A percentile compares a stretch with the other conserved stretches of the same genome.
Conservation (phyloP, 2,113 vertebrate genomes). For the Gobiocypris rarus region DNA sequence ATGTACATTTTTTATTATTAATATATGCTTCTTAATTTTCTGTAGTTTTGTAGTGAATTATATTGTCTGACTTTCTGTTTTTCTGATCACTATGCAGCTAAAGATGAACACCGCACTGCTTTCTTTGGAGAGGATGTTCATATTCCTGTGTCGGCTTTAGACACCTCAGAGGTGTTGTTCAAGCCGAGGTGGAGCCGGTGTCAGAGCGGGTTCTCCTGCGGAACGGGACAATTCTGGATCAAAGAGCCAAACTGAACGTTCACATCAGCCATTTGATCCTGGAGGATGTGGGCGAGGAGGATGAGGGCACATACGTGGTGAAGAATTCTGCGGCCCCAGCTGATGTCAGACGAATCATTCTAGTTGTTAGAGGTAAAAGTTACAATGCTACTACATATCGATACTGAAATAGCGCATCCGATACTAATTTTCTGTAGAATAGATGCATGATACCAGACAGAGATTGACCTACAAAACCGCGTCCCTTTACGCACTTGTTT, state of each 20-base stretch:
- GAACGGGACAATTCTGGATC: constrained; percentile 47
- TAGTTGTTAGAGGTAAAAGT: constrained; percentile 68
- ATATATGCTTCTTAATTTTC: not conserved
- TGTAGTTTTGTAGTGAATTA: not conserved
- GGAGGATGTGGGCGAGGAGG: constrained; percentile 73
- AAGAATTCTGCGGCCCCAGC: constrained; percentile 48
- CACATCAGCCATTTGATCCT: constrained; percentile 68
- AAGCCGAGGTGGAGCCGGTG: constrained; percentile 45
- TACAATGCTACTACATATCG: not conserved
- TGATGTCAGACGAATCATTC: constrained; percentile 56
- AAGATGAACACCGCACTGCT: constrained; percentile 65
- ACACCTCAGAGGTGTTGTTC: constrained; percentile 67
- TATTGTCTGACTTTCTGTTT: not conserved
- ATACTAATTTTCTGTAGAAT: too few species aligned
- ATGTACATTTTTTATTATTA: not conserved
- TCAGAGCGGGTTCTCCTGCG: constrained; percentile 60
- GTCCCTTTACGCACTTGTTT: too few species aligned
- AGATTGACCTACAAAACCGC: too few species aligned
- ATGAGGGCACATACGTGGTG: constrained; percentile 73
- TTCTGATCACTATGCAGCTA: constrained; percentile 56
- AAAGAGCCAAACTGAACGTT: constrained; percentile 50
- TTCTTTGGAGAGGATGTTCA: constrained; percentile 76
- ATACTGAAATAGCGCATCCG: too few species aligned
- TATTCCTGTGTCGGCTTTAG: constrained; percentile 60
- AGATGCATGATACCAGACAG: too few species aligned